A percentile compares a stretch with the other conserved stretches of the same genome.
Conservation (phyloP, 2,113 vertebrate genomes). For the Mus musculus region GRCm39 chrX:56009001-56009500, state of each 20-base stretch:
- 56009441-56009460: not conserved
- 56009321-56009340: not conserved
- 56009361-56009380: not conserved
- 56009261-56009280: not conserved
- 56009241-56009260: conserved; percentile 29
- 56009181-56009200: not conserved
- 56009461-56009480: not conserved
- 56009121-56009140: not conserved
- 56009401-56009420: conserved; percentile 15
- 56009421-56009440: not conserved
- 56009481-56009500: not conserved
- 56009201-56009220: conserved; percentile 32
- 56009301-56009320: not conserved
- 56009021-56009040: conserved; percentile 88
- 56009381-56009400: not conserved
- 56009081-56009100: not conserved
- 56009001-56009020: conserved; percentile 72
- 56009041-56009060: not conserved
- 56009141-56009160: not conserved
- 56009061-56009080: not conserved
- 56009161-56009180: not conserved
- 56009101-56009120: not conserved
- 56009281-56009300: conserved; percentile 39
- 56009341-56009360: not conserved
- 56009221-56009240: conserved; percentile 46